Evolutionary conservation across 2,888 invertebrate species (phyloP), one percentile per base, ranked within the genome.

Genomic region (Lacanobia wlatinum): DNA sequence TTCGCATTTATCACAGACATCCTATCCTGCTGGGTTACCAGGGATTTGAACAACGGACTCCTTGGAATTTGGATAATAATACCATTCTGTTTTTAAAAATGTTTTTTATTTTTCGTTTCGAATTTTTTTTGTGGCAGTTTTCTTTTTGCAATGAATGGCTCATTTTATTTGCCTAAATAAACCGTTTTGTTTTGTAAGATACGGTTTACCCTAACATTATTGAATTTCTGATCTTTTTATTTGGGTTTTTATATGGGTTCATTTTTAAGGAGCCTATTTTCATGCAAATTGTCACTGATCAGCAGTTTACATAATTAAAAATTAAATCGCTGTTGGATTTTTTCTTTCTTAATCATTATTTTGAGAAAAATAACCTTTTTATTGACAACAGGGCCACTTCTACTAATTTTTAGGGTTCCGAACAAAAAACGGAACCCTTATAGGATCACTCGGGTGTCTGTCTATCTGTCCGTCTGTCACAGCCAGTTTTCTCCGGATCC

Each of bases 1-100:
- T 79, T 75, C 76, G 69, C 82, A 86, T 88, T 85, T 85, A 85
- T 88, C 84, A 88, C 81, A 76, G 80, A 58, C 72, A 74, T 63
- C 74, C 73, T 79, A 78, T 76, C 82, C 74, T 65, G 64, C 64
- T 77, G 66, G 75, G 73, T 69, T 82, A 68, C 82, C 64, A 84
- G 67, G 68, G 73, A 73, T 73, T 81, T 75, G 58, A 69, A 83
- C 71, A 80, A 76, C 56, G 68, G 61, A 68, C 62, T 72, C 58
- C 28, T 80, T 71, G 61, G 66, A 73, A 83, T 82, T 84, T 58
- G 73, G 52, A 70, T 79, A 73, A 80, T 76, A 83, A 73, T 78
- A 46, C 69, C 73, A 68, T 80, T 79, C 62, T 61, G 14, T 83
- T 79, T 63, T 78, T 34, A 40, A 59, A 61, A 69, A 28, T 43